Conservation (phyloP, 2,113 vertebrate species). For the Cyphomyrus plagiostoma region DNA sequence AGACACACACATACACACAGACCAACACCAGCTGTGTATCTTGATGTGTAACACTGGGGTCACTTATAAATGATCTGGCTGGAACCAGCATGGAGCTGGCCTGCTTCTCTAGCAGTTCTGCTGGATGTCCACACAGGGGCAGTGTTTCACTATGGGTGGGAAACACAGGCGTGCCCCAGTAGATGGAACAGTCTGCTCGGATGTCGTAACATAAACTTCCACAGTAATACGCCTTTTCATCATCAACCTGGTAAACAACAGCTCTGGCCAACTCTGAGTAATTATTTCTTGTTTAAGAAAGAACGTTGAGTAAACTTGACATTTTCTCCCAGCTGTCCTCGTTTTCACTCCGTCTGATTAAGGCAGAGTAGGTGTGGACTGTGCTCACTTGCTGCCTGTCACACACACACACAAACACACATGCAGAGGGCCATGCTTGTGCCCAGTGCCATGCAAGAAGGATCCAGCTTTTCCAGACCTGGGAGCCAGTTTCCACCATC, state of each 20-base stretch:
- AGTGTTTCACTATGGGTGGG: slow-evolving; percentile 22
- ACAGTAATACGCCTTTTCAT: slow-evolving; percentile 19
- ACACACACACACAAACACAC: slow-evolving; percentile 13
- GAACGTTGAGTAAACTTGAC: slow-evolving; percentile 15
- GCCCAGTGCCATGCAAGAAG: neutral
- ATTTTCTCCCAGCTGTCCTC: slow-evolving; percentile 6
- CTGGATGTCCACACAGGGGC: slow-evolving; percentile 30
- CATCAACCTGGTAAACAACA: slow-evolving; percentile 13
- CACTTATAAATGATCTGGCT: neutral
- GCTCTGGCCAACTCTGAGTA: slow-evolving; percentile 15
- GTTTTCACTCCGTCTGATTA: slow-evolving; percentile 6
- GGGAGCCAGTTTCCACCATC: neutral
- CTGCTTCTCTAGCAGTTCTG: slow-evolving; percentile 1
- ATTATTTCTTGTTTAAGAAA: slow-evolving; percentile 26
- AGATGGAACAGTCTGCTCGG: neutral
- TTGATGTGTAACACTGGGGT: neutral
- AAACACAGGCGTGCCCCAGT: neutral
- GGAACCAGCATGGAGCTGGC: neutral
- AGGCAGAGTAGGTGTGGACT: slow-evolving; percentile 8
- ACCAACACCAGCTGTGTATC: neutral
- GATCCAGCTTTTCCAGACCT: neutral
- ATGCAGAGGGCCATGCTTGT: neutral
- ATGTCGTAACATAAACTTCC: slow-evolving; percentile 27
- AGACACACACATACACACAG: neutral
- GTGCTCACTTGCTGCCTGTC: neutral